Evolutionary conservation across 1,140 invertebrate genomes (phyloP).

Genomic region (Gonioctena quinquepunctata): DNA sequence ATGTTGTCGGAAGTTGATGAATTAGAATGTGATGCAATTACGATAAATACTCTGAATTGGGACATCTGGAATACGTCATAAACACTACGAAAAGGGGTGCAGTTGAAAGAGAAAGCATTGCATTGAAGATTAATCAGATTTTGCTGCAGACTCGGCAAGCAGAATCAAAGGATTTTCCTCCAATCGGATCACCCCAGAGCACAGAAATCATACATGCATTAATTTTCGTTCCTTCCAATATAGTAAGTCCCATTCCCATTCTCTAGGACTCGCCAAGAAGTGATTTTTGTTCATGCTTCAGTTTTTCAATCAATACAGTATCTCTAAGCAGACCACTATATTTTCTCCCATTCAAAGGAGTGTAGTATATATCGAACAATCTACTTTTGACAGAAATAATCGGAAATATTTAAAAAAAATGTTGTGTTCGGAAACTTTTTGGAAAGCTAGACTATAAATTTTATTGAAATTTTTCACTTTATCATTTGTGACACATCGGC

Average conservation of each 20-base stretch:
- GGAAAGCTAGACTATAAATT: conserved; percentile 29
- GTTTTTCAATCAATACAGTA: no score
- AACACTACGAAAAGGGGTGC: no score
- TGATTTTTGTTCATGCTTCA: no score
- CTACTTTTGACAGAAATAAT: conserved; percentile 43
- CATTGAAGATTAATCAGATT: no score
- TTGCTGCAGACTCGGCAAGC: not conserved
- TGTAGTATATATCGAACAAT: no score
- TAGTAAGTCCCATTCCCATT: no score
- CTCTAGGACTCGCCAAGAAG: no score
- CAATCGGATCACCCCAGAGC: no score
- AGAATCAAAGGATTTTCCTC: no score
- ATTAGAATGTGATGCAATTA: not conserved
- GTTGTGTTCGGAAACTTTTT: conserved; percentile 26
- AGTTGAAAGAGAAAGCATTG: no score
- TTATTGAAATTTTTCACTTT: conserved; percentile 24
- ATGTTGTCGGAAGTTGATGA: not conserved
- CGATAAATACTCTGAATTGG: conserved; percentile 8
- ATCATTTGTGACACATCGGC: not conserved
- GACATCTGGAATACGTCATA: conserved; percentile 39
- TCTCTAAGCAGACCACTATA: conserved; percentile 27
- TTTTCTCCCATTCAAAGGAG: conserved; percentile 43
- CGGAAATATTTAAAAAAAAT: conserved; percentile 49
- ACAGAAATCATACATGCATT: no score
- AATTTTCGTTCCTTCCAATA: no score